Percentiles rank a stretch among this genome's conserved stretches.
phyloP scores from a whole-genome alignment of 2,888 invertebrate genomes.

The Lobophora halterata region DNA sequence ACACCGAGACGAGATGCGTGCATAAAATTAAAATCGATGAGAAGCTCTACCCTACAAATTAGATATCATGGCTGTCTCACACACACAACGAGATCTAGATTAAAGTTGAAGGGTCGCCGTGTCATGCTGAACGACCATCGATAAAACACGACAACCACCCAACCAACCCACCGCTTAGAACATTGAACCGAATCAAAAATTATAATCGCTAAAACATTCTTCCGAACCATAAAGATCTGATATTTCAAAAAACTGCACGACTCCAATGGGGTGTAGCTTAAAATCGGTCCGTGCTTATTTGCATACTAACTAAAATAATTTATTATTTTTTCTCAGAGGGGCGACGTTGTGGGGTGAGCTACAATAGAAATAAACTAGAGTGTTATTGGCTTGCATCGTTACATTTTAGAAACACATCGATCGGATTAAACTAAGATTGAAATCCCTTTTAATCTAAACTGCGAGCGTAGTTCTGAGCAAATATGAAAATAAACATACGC shows the following conservation, averaged over 20 bases:
- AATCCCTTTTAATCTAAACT: conserved; percentile 35
- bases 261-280: conserved; percentile 76
- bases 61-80: conserved; percentile 73
- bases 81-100: conserved; percentile 69
- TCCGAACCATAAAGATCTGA: conserved; percentile 66
- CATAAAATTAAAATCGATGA: conserved; percentile 81
- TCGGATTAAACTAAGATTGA: conserved; percentile 13
- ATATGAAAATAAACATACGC: conserved; percentile 67
- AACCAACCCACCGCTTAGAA: conserved; percentile 11
- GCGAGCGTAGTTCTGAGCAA: conserved; percentile 54
- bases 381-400: conserved; percentile 68
- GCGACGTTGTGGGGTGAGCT: conserved; percentile 66
- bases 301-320: conserved; percentile 82
- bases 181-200: conserved; percentile 29
- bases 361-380: conserved; percentile 73
- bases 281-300: conserved; percentile 76
- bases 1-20: conserved; percentile 75
- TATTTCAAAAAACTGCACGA: conserved; percentile 58
- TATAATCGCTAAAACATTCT: conserved; percentile 43
- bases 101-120: conserved; percentile 55
- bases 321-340: conserved; percentile 79
- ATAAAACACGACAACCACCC: conserved; percentile 16
- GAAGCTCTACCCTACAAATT: conserved; percentile 78
- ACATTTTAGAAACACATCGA: conserved; percentile 49
- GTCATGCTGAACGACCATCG: conserved; percentile 35